Evolutionary conservation across 2,113 vertebrate species (phyloP), one percentile per base, ranked within the genome.

Genomic region (Austrofundulus limnaeus): DNA sequence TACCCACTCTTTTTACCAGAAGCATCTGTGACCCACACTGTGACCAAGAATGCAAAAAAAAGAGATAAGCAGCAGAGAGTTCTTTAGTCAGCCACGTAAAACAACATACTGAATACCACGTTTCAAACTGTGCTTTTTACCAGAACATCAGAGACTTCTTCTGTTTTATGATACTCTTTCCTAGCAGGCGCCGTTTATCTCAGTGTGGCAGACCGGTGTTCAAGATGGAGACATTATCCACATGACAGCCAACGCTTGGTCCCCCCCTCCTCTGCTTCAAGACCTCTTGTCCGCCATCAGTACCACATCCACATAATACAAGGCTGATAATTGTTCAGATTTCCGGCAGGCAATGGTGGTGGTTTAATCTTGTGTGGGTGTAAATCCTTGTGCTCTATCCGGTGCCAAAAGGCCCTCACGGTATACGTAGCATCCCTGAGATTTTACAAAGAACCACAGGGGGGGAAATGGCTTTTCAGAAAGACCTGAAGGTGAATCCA

Each of bases 301-400:
- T 75, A 72, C 76, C 78, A 64, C 49, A 77, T 87, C 87, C 74
- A 85, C 42, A 46, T 79, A 87, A 87, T 75, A 70, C 34, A 59
- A 74, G 82, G 71, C 79, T 85, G 87, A 91, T 92, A 90, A 93
- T 91, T 91, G 88, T 89, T 78, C 77, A 76, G 86, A 92, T 88
- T 90, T 91, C 89, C 91, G 89, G 85, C 82, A 89, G 90, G 78
- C 72, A 53, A 24, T 68, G 43, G 69, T 52, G 79, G 63, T 78
- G 80, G 81, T 88, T 89, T 90, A 91, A 92, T 92, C 88, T 87
- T 84, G 70, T 86, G 74, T 77, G 66, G 85, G 75, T 88, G 80
- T 91, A 92, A 46, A 92, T 91, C 88, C 88, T 84, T 5, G n/a
- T 80, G 70, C 58, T 66, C 85, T 90, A 81, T 90, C 84, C 88